phyloP scores from a whole-genome alignment of 2,888 invertebrate species.

The Sarcophaga rosellei region DNA sequence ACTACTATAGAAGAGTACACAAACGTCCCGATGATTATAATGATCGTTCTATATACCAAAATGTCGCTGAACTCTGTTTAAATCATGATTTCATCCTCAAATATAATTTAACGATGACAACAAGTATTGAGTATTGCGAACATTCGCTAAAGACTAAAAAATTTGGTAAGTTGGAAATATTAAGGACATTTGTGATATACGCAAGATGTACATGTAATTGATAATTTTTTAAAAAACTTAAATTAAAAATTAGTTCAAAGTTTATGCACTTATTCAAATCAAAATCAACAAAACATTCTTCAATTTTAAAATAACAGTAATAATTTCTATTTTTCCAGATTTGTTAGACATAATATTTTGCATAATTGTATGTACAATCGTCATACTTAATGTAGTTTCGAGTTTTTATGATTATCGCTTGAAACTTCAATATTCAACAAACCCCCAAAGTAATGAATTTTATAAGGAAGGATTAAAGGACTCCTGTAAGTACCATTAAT shows the following conservation, averaged over 20 bases:
- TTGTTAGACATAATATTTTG: conserved; percentile 70
- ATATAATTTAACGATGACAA: conserved; percentile 71
- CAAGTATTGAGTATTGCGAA: conserved; percentile 76
- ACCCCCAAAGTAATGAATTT: conserved; percentile 65
- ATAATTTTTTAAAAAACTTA: too few species aligned
- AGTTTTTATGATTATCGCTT: conserved; percentile 71
- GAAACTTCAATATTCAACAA: conserved; percentile 57
- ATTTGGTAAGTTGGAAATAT: conserved; percentile 35
- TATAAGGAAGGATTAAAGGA: conserved; percentile 66
- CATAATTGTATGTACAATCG: conserved; percentile 56
- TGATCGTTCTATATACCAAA: conserved; percentile 9
- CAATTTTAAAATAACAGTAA: neutral
- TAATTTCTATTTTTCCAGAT: conserved; percentile 67
- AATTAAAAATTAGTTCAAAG: too few species aligned
- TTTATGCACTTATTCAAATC: too few species aligned
- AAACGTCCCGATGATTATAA: conserved; percentile 9
- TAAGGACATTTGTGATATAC: neutral
- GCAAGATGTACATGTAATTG: neutral
- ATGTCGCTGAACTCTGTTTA: conserved; percentile 69
- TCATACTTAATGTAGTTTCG: conserved; percentile 52
- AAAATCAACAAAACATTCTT: neutral
- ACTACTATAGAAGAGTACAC: conserved; percentile 26
- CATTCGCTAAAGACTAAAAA: conserved; percentile 51
- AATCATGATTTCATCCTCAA: conserved; percentile 73
- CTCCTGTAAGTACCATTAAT: conserved; percentile 59